Evolutionary conservation across 2,888 invertebrate genomes (phyloP).

Genomic region (Autographa gamma): DNA sequence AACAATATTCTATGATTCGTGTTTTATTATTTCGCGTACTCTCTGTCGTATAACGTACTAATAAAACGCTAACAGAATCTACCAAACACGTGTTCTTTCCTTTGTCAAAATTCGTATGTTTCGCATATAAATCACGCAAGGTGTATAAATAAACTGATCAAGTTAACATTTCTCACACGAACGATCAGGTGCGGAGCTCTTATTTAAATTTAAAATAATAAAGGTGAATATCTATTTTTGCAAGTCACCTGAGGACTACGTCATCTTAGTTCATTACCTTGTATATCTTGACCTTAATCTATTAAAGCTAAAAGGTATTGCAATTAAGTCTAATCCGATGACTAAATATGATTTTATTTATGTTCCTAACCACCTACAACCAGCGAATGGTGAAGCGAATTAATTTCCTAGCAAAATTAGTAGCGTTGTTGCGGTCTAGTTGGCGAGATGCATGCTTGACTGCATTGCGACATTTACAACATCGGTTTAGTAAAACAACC

Average conservation of each 20-base stretch:
- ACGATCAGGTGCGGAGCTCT: slow-evolving; percentile 52
- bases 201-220: slow-evolving; percentile 66
- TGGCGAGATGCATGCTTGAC: slow-evolving; percentile 64
- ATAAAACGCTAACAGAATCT: background rate
- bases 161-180: slow-evolving; percentile 63
- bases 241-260: slow-evolving; percentile 64
- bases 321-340: slow-evolving; percentile 58
- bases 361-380: slow-evolving; percentile 44
- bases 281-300: slow-evolving; percentile 66
- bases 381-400: slow-evolving; percentile 43
- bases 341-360: slow-evolving; percentile 57
- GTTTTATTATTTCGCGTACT: background rate
- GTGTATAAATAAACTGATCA: slow-evolving; percentile 56
- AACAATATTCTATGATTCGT: too few species aligned
- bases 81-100: background rate
- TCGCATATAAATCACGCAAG: slow-evolving; percentile 41
- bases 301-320: slow-evolving; percentile 61
- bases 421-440: slow-evolving; percentile 69
- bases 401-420: slow-evolving; percentile 54
- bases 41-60: too few species aligned
- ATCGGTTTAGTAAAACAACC: slow-evolving; percentile 49
- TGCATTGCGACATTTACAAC: slow-evolving; percentile 72
- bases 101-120: slow-evolving; percentile 14
- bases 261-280: slow-evolving; percentile 63
- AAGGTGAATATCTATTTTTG: slow-evolving; percentile 54